Evolutionary conservation across 1,140 invertebrate genomes (phyloP), one percentile per base, ranked within the genome.

Genomic region (Ostrea edulis): DNA sequence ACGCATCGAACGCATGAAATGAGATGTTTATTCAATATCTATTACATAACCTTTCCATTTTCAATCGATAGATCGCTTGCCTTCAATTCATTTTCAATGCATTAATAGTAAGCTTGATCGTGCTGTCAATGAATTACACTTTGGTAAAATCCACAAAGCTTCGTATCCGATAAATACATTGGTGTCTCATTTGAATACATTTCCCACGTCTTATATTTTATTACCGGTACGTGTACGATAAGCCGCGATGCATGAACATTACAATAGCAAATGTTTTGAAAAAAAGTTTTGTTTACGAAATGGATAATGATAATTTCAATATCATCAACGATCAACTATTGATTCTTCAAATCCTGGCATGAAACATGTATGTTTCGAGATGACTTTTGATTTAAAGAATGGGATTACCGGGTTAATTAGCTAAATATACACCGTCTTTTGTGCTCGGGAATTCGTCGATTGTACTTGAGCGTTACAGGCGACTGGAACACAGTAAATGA

Each of bases 321-420:
- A 2, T 20, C 17, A 58, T 58, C 55, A 58, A 58, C 5, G 8
- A 62, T 62, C 55, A 62, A n/a, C 17, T 62, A 62, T 62, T 62
- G 55, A 62, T n/a, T 62, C 14, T 62, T 20, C 55, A 62, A 44
- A n/a, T 22, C 8, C 71, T 81, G 25, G 22, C 7, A 9, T 20
- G 25, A 81, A 11, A 12, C 1, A 29, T 7, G 25, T 25, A 29
- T 35, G 44, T 51, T 81, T 81, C 25, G 20, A 2, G 82, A 83
- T 52, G 82, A 54, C 82, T 83, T 83, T 83, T 54, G 52, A 53
- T 83, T 83, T 83, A 83, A 83, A 53, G 35, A 51, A 83, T 52
- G 20, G 52, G n/a, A 83, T 83, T 25, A 83, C 8, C 8, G 20
- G 82, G 52, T 83, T 83, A 83, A 52, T 83, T 54, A 53, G 52